Conservation (phyloP, 2,797 vertebrate species). For the Lycodopsis pacificus region DNA sequence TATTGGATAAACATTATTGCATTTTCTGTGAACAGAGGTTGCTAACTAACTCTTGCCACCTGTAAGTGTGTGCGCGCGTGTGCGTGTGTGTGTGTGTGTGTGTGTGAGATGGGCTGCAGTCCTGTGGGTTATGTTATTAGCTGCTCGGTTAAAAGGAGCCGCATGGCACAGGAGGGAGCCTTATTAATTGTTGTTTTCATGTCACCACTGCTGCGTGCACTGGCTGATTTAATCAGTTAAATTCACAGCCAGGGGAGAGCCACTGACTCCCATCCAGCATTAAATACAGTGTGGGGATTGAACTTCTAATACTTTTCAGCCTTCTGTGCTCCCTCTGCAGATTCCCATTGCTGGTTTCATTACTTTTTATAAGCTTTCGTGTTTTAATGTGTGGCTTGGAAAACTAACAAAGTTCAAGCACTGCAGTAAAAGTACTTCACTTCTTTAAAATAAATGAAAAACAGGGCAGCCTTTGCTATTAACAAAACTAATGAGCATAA, state of each 20-base stretch:
- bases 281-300: constrained; percentile 81
- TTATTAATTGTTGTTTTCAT: constrained; percentile 93
- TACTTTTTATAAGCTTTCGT: constrained; percentile 78
- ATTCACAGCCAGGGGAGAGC: constrained; percentile 86
- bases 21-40: constrained; percentile 55
- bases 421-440: constrained; percentile 69
- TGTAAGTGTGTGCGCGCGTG: constrained; percentile 47
- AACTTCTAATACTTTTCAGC: constrained; percentile 77
- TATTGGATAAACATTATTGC: constrained; percentile 53
- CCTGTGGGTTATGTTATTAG: constrained; percentile 90
- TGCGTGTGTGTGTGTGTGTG: constrained; percentile 44
- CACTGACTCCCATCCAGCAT: constrained; percentile 82
- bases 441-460: constrained; percentile 14
- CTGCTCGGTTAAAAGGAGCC: constrained; percentile 89
- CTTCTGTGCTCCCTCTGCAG: constrained; percentile 72
- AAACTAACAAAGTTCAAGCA: constrained; percentile 79
- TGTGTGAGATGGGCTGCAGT: constrained; percentile 73
- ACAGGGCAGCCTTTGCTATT: constrained; percentile 62
- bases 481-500: constrained; percentile 78
- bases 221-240: constrained; percentile 93
- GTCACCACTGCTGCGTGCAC: constrained; percentile 86
- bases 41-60: constrained; percentile 70
- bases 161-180: constrained; percentile 81
- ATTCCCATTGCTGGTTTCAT: constrained; percentile 76
- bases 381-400: constrained; percentile 74